These are phyloP conservation scores for Deilephila elpenor DNA, from an alignment of 2,888 invertebrate species.

Conservation along the genomic window DNA sequence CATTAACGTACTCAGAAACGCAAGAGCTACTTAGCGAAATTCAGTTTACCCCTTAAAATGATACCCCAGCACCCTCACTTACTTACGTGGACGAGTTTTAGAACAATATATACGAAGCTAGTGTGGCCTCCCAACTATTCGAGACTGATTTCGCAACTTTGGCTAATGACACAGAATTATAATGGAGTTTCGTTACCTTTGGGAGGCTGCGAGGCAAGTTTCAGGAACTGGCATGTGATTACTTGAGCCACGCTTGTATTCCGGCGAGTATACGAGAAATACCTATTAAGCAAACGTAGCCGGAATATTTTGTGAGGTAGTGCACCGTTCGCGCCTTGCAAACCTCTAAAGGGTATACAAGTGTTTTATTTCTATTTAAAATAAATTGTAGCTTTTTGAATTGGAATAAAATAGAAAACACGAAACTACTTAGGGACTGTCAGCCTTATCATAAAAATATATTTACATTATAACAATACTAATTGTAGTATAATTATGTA, in stretches of 20 bases:
- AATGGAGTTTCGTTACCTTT: conserved; percentile 58
- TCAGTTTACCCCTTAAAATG: neutral
- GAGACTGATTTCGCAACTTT: conserved; percentile 54
- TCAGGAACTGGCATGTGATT: conserved; percentile 1
- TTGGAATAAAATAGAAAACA: too few relatives aligned
- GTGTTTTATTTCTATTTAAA: neutral
- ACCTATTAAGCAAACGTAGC: neutral
- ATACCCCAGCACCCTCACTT: neutral
- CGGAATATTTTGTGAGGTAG: neutral
- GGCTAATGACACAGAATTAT: conserved; percentile 62
- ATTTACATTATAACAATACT: too few relatives aligned
- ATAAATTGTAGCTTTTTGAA: too few relatives aligned
- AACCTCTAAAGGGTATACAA: neutral
- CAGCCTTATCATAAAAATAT: too few relatives aligned
- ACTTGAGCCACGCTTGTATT: neutral
- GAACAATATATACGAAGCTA: conserved; percentile 29
- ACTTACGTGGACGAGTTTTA: conserved; percentile 27
- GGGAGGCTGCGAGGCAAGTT: conserved; percentile 48
- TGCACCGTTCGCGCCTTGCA: neutral
- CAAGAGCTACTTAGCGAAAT: neutral
- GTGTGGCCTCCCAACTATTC: conserved; percentile 23
- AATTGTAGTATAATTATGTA: too few relatives aligned
- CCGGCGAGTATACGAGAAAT: neutral
- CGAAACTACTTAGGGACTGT: too few relatives aligned
- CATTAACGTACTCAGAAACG: neutral